phyloP scores from a whole-genome alignment of 2,888 invertebrate genomes.

The Heliconius aoede region DNA sequence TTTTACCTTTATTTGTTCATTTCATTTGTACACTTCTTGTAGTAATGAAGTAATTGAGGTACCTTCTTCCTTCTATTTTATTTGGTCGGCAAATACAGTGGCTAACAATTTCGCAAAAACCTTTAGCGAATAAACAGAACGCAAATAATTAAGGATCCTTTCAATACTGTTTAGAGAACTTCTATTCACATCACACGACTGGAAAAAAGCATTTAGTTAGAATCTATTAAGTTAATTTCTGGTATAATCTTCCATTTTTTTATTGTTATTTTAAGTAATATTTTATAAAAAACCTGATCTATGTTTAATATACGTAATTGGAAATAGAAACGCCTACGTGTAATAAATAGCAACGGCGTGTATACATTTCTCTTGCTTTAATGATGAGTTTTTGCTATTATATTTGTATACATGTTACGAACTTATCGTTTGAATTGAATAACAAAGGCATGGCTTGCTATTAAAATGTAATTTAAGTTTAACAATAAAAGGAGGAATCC shows the following conservation, averaged over 20 bases:
- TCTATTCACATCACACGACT: not conserved
- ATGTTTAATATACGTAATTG: not conserved
- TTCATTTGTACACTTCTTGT: not conserved
- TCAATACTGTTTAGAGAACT: constrained; percentile 8
- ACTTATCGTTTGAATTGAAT: not conserved
- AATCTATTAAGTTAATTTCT: not conserved
- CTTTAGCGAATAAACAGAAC: constrained; percentile 2
- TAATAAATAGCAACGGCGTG: not conserved
- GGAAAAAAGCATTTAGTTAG: not conserved
- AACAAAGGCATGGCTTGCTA: constrained; percentile 19
- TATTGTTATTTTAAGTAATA: no score
- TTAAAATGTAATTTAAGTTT: constrained; percentile 28
- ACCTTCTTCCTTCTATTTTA: not conserved
- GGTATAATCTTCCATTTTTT: no score
- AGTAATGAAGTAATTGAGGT: constrained; percentile 4
- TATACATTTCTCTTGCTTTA: not conserved
- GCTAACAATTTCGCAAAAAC: constrained; percentile 12
- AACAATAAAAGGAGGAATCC: not conserved
- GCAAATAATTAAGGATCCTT: constrained; percentile 13
- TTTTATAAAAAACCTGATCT: no score
- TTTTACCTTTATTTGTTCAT: not conserved
- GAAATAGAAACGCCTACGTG: not conserved
- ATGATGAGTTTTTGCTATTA: not conserved
- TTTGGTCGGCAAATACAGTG: not conserved
- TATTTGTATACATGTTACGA: not conserved